Base-by-base conservation (phyloP, 2,888 invertebrate species). In the Dascillus cervinus region DNA sequence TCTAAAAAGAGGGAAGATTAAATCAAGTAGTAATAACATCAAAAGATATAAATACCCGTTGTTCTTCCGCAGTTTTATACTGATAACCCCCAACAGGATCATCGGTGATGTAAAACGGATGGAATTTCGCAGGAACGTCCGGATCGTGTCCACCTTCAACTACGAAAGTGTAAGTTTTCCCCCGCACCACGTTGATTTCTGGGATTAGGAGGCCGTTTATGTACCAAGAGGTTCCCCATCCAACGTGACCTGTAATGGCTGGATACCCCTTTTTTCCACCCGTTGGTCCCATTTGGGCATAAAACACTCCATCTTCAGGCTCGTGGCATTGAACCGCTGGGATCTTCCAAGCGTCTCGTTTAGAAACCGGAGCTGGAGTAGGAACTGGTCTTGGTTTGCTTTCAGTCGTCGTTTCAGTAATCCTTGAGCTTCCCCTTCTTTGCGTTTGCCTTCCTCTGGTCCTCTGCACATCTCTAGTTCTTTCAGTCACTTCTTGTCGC, bases 141-240 rank as follows among this genome's bases (percentile, higher is more conserved):
- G 85, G 74, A 62, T 92, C 77, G 21, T 75, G 67, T 11, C 92
- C 94, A 1, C 87, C 91, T 64, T 92, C 92, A 2, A 82, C 79
- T 15, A 90, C 82, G 60, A 92, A 91, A 0, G 85, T 88, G 62
- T 92, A 92, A 9, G 80, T 82, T 59, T 75, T 79, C 4, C 91
- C 90, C 28, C 91, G 73, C 1, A 92, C 84, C 21, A 92, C 82
- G 56, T 88, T 82, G 47, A 94, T 80, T 69, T 88, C 92, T 0
- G 92, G 94, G 45, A 92, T 89, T 9, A 94, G 71, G 2, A 92
- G 71, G 0, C 92, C 92, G 64, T 94, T 92, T 56, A 94, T 88
- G 69, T 89, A 94, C 90, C 90, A 92, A 0, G 87, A 82, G 41
- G 91, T 84, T 13, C 92, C 91, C 91, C 91, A 91, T 17, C 91